Base-by-base conservation (phyloP, 2,113 vertebrate genomes). In the Heloderma charlesbogerti region DNA sequence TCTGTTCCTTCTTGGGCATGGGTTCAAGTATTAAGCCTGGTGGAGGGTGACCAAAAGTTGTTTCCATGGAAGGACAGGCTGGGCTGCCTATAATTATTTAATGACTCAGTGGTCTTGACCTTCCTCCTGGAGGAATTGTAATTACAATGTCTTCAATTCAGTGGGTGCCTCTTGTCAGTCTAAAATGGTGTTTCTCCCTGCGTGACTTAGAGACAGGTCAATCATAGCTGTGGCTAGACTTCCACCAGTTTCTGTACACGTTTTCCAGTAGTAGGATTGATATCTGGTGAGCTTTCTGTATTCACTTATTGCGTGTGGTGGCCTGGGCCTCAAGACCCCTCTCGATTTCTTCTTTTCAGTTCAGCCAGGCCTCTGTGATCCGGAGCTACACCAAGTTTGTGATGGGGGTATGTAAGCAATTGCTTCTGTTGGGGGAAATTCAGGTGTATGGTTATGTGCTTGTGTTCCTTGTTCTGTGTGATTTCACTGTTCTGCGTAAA, bases 351-450 rank as follows among this genome's bases (percentile, higher is more conserved):
- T 67, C 31, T 34, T 89, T 91, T 92, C 97, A 99, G 98, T 98
- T 99, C 96, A 98, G 96, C 95, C 98, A 99, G 92, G 98, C 98
- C 0, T 97, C 98, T 0, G 98, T 98, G 88, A 97, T 99, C 57
- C 97, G 98, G 87, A 98, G 98, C 96, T 99, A 99, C 96, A 98
- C 98, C 0, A 98, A 98, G 90, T 98, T 99, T 40, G 98, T 98
- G 87, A 98, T 98, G 98, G 98, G 98, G 89, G 98, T 99, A 96
- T 15, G 98, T 97, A 57, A 34, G 18, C 83, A 81, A 4, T 74
- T 25, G 57, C 89, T 75, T 51, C 82, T 34, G 29, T 67, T 88
- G 57, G 27, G 51, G 8, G 51, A 40, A 77, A 75, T 43, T 77
- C 27, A 31, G 13, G 18, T 29, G 13, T 29, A 60, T 37, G 51